Percentiles rank a stretch among this genome's conserved stretches.
Evolutionary conservation across 2,797 vertebrate species (phyloP).

Genomic region (Triplophysa bombifrons): DNA sequence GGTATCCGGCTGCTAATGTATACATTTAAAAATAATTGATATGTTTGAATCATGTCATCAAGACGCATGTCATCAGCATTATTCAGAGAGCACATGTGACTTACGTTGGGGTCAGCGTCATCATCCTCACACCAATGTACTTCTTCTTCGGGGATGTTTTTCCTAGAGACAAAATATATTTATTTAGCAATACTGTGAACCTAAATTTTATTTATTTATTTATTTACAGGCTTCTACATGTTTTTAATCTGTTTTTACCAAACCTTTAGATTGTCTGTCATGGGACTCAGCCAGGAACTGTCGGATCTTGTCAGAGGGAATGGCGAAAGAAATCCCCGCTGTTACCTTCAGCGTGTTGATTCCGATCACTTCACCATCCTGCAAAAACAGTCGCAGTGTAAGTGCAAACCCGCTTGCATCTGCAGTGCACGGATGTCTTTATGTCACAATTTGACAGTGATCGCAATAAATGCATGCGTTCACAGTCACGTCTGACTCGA

Average conservation of each 20-base stretch:
- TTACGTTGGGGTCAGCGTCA: slow-evolving; percentile 88
- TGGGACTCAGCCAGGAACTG: slow-evolving; percentile 96
- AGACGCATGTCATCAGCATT: too few species aligned
- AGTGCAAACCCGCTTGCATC: background rate
- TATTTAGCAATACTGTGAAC: background rate
- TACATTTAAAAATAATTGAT: too few species aligned
- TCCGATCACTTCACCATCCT: slow-evolving; percentile 98
- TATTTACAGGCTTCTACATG: background rate
- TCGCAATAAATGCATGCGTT: slow-evolving; percentile 18
- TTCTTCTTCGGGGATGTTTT: slow-evolving; percentile 88
- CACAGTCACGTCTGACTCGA: slow-evolving; percentile 5
- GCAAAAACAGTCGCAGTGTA: slow-evolving; percentile 44
- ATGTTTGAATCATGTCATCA: too few species aligned
- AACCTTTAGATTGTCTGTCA: slow-evolving; percentile 91
- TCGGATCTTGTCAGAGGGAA: slow-evolving; percentile 95
- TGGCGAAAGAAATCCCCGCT: slow-evolving; percentile 97
- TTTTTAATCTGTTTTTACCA: background rate
- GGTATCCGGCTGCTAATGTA: background rate
- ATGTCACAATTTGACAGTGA: slow-evolving; percentile 10
- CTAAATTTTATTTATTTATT: too few species aligned
- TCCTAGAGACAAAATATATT: slow-evolving; percentile 70
- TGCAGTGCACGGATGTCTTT: slow-evolving; percentile 13
- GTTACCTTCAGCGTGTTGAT: slow-evolving; percentile 98
- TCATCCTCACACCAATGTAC: slow-evolving; percentile 95
- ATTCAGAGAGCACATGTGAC: slow-evolving; percentile 51